Conservation (phyloP, 2,113 vertebrate species). For the Sturnira hondurensis region DNA sequence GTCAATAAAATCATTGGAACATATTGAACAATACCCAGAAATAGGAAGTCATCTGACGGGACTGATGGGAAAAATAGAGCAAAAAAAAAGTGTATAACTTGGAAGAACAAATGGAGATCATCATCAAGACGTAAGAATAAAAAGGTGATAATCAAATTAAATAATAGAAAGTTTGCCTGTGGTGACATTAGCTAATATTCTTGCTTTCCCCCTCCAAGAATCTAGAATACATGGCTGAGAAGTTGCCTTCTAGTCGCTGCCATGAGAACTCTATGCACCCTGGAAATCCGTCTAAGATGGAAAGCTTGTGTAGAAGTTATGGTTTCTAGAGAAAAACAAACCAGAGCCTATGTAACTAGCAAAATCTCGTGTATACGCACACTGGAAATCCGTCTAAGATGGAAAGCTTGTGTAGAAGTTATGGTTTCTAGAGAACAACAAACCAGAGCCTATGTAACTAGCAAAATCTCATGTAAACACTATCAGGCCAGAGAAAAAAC, state of each 20-base stretch:
- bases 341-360: background rate
- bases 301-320: background rate
- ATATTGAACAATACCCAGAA: background rate
- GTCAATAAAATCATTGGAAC: background rate
- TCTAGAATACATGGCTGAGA: background rate
- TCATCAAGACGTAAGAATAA: background rate
- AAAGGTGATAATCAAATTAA: background rate
- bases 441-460: background rate
- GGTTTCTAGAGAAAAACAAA: background rate
- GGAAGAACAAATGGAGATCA: background rate
- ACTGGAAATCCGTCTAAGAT: background rate
- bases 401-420: background rate
- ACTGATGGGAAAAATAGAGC: background rate
- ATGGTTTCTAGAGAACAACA: background rate
- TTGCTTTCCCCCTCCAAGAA: background rate
- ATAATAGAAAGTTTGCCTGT: background rate
- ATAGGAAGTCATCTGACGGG: background rate
- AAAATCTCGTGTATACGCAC: background rate
- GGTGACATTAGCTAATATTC: background rate
- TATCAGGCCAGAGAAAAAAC: background rate
- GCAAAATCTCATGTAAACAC: background rate
- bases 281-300: background rate
- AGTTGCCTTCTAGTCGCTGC: background rate
- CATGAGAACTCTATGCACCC: background rate
- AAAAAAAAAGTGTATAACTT: background rate